Conservation (phyloP, 2,888 invertebrate species). For the Epinotia demarniana region DNA sequence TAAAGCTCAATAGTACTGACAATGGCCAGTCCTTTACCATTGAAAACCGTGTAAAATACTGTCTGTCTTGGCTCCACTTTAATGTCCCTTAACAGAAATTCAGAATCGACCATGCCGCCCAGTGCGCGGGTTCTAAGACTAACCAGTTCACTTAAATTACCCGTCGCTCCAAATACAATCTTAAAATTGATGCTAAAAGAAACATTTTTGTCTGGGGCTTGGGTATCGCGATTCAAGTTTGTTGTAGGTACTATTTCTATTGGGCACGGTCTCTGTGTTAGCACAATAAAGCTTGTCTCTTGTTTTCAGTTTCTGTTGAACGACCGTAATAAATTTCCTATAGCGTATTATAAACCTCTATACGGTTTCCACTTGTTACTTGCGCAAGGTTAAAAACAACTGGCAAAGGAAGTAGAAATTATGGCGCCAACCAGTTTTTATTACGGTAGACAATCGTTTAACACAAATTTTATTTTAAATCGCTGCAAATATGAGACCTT, state of each 20-base stretch:
- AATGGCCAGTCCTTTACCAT: conserved; percentile 71
- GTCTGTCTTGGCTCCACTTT: conserved; percentile 72
- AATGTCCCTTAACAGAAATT: conserved; percentile 76
- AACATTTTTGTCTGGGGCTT: conserved; percentile 33
- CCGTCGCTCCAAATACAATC: conserved; percentile 42
- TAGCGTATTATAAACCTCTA: conserved; percentile 57
- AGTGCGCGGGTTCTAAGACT: conserved; percentile 60
- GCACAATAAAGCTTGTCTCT: conserved; percentile 63
- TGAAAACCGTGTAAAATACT: conserved; percentile 70
- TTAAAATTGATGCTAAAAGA: conserved; percentile 44
- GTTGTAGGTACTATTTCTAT: conserved; percentile 72
- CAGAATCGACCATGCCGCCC: conserved; percentile 73
- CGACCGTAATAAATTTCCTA: conserved; percentile 76
- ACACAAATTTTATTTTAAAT: not conserved
- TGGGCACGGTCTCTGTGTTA: conserved; percentile 68
- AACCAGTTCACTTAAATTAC: conserved; percentile 30
- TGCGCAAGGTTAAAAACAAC: conserved; percentile 57
- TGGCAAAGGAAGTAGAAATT: conserved; percentile 51
- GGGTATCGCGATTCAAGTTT: conserved; percentile 49
- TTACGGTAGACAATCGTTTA: conserved; percentile 17
- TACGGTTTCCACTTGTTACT: conserved; percentile 61
- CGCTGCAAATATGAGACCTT: conserved; percentile 2
- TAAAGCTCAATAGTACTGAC: conserved; percentile 73
- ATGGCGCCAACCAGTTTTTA: conserved; percentile 51
- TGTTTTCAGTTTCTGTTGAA: conserved; percentile 63